These are phyloP conservation scores for Lithophane semibrunnea DNA, from an alignment of 2,888 invertebrate genomes.

Conservation along the genomic window DNA sequence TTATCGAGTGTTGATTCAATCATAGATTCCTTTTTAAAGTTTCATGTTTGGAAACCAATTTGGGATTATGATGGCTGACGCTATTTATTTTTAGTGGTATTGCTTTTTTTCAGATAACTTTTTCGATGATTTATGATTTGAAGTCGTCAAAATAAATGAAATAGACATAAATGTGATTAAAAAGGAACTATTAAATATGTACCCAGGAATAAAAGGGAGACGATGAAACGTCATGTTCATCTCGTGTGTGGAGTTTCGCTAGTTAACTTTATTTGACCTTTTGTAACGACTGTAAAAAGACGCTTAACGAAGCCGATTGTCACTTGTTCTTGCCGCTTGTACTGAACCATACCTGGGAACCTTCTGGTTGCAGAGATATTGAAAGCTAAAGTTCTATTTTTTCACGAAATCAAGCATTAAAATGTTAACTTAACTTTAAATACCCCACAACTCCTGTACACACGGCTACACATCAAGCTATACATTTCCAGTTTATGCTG, in stretches of 20 bases:
- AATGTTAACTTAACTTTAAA: neutral
- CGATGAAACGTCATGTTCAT: neutral
- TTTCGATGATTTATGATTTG: conserved; percentile 24
- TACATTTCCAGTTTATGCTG: no score
- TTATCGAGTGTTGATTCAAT: conserved; percentile 87
- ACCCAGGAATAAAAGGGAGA: neutral
- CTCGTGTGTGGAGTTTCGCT: neutral
- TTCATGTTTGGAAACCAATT: conserved; percentile 83
- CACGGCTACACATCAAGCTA: no score
- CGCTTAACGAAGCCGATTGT: neutral
- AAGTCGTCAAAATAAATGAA: neutral
- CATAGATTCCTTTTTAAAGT: conserved; percentile 86
- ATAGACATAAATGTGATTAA: neutral
- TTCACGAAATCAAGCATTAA: neutral
- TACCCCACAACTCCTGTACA: neutral
- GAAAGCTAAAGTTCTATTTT: neutral
- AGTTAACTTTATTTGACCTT: neutral
- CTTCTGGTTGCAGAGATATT: neutral
- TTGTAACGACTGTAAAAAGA: neutral
- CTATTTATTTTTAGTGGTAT: conserved; percentile 71
- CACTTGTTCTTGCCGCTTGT: neutral
- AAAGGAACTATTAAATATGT: neutral
- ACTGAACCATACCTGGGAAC: neutral
- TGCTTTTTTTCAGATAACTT: conserved; percentile 33
- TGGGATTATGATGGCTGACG: conserved; percentile 78